phyloP scores from a whole-genome alignment of 2,888 invertebrate genomes.

The Diadegma fenestrale region DNA sequence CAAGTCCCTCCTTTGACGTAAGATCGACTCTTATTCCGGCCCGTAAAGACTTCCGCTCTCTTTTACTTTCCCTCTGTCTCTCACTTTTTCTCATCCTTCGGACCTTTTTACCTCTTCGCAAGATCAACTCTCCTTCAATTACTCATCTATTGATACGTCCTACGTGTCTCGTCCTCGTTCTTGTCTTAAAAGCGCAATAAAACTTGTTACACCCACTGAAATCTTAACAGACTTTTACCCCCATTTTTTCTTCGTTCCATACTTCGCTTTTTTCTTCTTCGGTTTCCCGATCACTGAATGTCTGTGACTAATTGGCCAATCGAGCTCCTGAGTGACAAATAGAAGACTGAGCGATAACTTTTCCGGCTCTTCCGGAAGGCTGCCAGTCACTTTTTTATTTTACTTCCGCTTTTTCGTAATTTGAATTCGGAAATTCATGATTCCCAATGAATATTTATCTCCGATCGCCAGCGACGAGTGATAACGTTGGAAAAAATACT shows the following conservation, averaged over 20 bases:
- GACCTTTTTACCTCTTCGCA: slow-evolving; percentile 40
- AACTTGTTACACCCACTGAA: slow-evolving; percentile 40
- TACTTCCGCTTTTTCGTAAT: not conserved
- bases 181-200: slow-evolving; percentile 64
- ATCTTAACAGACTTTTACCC: slow-evolving; percentile 37
- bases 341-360: slow-evolving; percentile 21
- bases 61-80: not conserved
- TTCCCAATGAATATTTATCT: not conserved
- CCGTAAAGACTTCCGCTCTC: slow-evolving; percentile 67
- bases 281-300: slow-evolving; percentile 46
- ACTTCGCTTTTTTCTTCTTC: slow-evolving; percentile 9
- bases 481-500: not conserved
- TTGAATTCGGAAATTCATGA: not conserved
- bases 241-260: slow-evolving; percentile 25
- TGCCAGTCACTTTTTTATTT: slow-evolving; percentile 19
- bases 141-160: slow-evolving; percentile 63
- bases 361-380: not conserved
- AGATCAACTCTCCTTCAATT: slow-evolving; percentile 69
- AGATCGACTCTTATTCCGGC: slow-evolving; percentile 68
- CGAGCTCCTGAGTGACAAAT: slow-evolving; percentile 47
- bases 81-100: slow-evolving; percentile 6
- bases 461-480: not conserved
- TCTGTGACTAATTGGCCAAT: slow-evolving; percentile 64
- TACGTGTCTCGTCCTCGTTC: slow-evolving; percentile 41
- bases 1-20: slow-evolving; percentile 69